These are phyloP conservation scores for Malurus splendens DNA, from an alignment of 2,797 vertebrate species.

Conservation along the genomic window DNA sequence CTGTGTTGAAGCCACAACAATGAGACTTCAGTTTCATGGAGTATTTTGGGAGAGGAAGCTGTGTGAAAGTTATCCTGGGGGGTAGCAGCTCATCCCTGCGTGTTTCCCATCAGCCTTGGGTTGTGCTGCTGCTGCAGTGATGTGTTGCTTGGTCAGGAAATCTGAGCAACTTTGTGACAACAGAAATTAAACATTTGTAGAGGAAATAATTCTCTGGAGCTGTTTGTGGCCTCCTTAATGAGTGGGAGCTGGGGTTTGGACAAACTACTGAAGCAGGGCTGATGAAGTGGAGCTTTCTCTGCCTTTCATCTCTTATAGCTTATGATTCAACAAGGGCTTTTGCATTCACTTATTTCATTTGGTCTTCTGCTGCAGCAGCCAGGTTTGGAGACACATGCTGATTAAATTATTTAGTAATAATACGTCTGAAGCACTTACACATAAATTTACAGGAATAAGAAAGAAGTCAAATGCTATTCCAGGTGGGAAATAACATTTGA, in stretches of 20 bases:
- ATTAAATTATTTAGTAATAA: not conserved
- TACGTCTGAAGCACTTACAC: not conserved
- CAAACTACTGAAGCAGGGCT: not conserved
- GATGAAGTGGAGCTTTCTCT: not conserved
- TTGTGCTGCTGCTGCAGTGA: not conserved
- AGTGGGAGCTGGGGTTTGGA: not conserved
- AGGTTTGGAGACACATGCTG: not conserved
- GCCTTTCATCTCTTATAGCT: not conserved
- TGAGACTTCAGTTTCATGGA: not conserved
- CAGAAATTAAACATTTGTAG: not conserved
- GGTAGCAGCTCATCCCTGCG: not conserved
- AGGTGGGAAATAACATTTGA: not conserved
- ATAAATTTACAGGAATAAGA: not conserved
- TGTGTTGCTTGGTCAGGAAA: not conserved
- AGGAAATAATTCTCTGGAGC: not conserved
- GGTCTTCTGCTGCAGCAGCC: not conserved
- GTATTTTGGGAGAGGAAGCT: not conserved
- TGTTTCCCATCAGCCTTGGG: not conserved
- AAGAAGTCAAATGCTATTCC: not conserved
- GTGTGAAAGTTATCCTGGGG: not conserved
- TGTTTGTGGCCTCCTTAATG: not conserved
- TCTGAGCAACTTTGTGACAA: not conserved
- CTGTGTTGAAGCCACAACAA: not conserved
- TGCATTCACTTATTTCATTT: not conserved
- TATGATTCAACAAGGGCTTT: not conserved